Base-by-base conservation (phyloP, 2,888 invertebrate genomes). In the Portevinia maculata region DNA sequence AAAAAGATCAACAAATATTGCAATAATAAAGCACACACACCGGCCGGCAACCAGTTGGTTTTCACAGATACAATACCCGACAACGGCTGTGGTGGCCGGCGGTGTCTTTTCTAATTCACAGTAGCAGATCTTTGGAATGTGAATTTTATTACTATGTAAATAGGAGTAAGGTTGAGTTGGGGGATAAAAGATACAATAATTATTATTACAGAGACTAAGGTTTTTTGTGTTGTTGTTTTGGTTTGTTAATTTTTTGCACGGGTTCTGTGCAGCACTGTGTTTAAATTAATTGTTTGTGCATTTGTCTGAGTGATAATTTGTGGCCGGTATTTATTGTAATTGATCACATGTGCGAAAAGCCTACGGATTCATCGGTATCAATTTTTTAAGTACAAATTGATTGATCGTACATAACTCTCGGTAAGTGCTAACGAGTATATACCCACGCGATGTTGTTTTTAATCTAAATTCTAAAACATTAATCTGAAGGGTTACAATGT, bases 101-200 rank as follows among this genome's bases (percentile, higher is more conserved):
- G 65, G 65, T 67, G 67, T 57, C 69, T 79, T 62, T 70, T 81
- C 53, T 32, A 44, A 70, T 48, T 75, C 62, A 50, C 74, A 69
- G 52, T 62, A 52, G 17, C 69, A 64, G 34, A 52, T 64, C 52
- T 69, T 21, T 70, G 65, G 64, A 67, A 53, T 81, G 70, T 70
- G 11, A 70, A 65, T 65, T 73, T 79, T 73, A 79, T 79, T 67
- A 67, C 57, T 57, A 64, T 64, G 59, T 65, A 81, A 62, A 78
- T 65, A 78, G 46, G 44, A 57, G 28, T 62, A 59, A 59, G 76
- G 64, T 32, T 53, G 34, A 39, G 64, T 53, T 44, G 24, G 52
- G 37, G 50, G 24, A 70, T 34, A 79, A 60, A 79, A 69, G 46
- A 50, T 44, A 48, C 50, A 70, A 50, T 41, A 69, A 69, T 69